Evolutionary conservation across 35 echinoderm and acorn worm species (phyloP), one percentile per base, ranked within the genome.

Genomic region (Hemicentrotus pulcherrimus): DNA sequence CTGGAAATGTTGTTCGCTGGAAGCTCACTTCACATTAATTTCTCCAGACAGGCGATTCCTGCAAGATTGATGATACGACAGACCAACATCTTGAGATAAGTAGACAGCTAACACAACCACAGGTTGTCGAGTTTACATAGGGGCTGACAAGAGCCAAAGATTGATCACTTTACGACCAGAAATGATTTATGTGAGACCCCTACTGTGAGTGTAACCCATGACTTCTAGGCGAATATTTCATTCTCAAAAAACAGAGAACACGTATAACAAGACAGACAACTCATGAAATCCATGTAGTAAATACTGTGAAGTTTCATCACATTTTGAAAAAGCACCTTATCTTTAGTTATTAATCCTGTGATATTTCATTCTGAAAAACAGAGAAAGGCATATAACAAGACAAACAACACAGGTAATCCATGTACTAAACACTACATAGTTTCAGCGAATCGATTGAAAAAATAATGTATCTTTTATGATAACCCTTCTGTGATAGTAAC

Each of bases 161-260:
- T 78, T 78, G 65, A 78, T 78, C 15, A 4, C 28, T 71, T 78
- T 28, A 78, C 65, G 65, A n/a, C 65, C 19, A 78, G 88, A 90
- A 11, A 46, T 90, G 88, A 90, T 90, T 90, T 32, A 90, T 47
- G 32, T 90, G 88, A 90, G 88, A 90, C 32, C 32, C 46, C 88
- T 90, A 18, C 88, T 47, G 19, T 90, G 32, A 90, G 32, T 32
- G 32, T 90, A 90, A 90, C 88, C 88, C 46, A 15, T 22, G 32
- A 47, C 88, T 24, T 90, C 8, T 7, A 90, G 12, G 6, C 88
- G 32, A 3, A 90, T 90, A 90, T 90, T 90, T 90, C 88, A 90
- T 90, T 90, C 88, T 45, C 6, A 46, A 46, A 78, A 18, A 24
- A 8, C 65, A 28, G 61, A 71, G 18, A 24, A 71, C 4, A 19